These are phyloP conservation scores for Junonia oenone DNA, from an alignment of 2,888 invertebrate species.

Conservation along the genomic window DNA sequence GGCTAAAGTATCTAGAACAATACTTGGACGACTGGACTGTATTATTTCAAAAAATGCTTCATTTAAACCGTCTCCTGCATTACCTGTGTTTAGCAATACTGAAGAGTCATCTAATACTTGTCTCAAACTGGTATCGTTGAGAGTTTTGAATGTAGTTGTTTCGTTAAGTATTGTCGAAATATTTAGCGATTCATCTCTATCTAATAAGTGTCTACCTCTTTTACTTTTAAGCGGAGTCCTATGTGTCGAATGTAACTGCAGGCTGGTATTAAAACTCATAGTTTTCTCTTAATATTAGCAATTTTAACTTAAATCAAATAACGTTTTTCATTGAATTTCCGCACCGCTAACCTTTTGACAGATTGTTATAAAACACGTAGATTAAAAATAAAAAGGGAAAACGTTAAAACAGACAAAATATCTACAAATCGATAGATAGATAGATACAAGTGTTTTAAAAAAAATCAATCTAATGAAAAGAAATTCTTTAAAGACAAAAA, in stretches of 20 bases:
- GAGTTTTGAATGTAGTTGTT: slow-evolving; percentile 66
- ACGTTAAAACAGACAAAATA: no score
- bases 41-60: slow-evolving; percentile 73
- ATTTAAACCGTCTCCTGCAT: slow-evolving; percentile 53
- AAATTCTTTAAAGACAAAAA: no score
- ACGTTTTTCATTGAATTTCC: background rate
- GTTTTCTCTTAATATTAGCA: background rate
- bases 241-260: slow-evolving; percentile 56
- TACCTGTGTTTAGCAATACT: slow-evolving; percentile 47
- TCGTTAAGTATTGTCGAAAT: slow-evolving; percentile 69
- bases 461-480: no score
- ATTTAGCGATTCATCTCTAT: slow-evolving; percentile 66
- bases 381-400: background rate
- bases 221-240: slow-evolving; percentile 58
- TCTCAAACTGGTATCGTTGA: slow-evolving; percentile 67
- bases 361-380: background rate
- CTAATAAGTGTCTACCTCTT: slow-evolving; percentile 51
- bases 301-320: background rate
- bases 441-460: background rate
- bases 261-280: slow-evolving; percentile 34
- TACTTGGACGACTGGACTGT: slow-evolving; percentile 62
- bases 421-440: no score
- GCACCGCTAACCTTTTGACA: background rate
- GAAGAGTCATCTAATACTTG: slow-evolving; percentile 69
- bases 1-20: slow-evolving; percentile 80